phyloP scores from a whole-genome alignment of 2,888 invertebrate species.

The Endotricha flammealis region DNA sequence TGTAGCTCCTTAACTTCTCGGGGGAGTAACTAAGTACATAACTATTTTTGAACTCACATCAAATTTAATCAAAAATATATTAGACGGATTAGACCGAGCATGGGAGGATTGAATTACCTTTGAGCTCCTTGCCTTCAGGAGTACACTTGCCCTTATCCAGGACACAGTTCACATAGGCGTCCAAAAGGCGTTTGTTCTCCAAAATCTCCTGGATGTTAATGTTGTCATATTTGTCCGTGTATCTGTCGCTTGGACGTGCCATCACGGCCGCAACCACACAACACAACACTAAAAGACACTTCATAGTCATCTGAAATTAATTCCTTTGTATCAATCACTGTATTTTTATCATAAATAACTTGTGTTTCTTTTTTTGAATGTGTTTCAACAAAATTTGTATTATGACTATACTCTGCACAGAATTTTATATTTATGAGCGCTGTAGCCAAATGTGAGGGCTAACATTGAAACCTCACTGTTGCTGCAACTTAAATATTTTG shows the following conservation, averaged over 20 bases:
- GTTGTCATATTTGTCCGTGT: constrained; percentile 84
- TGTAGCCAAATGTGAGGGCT: too few relatives aligned
- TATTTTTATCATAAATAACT: constrained; percentile 8
- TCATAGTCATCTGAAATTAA: constrained; percentile 35
- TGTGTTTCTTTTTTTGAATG: too few relatives aligned
- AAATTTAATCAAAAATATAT: too few relatives aligned
- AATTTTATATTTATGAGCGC: too few relatives aligned
- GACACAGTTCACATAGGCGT: constrained; percentile 82
- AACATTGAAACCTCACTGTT: too few relatives aligned
- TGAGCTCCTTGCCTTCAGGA: constrained; percentile 83
- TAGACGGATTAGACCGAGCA: too few relatives aligned
- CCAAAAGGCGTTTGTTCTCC: constrained; percentile 80
- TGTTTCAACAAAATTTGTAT: too few relatives aligned
- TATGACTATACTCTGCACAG: too few relatives aligned
- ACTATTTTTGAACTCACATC: too few relatives aligned
- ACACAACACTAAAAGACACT: constrained; percentile 33
- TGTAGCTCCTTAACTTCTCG: too few relatives aligned
- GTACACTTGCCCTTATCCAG: constrained; percentile 81
- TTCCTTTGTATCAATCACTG: not conserved
- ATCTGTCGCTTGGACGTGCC: constrained; percentile 45
- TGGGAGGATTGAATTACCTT: constrained; percentile 77
- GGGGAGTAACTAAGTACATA: too few relatives aligned
- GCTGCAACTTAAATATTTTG: too few relatives aligned
- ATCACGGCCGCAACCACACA: constrained; percentile 31
- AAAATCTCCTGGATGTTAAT: constrained; percentile 83